Base-by-base conservation (phyloP, 2,888 invertebrate species). In the Rhamnusium bicolor region DNA sequence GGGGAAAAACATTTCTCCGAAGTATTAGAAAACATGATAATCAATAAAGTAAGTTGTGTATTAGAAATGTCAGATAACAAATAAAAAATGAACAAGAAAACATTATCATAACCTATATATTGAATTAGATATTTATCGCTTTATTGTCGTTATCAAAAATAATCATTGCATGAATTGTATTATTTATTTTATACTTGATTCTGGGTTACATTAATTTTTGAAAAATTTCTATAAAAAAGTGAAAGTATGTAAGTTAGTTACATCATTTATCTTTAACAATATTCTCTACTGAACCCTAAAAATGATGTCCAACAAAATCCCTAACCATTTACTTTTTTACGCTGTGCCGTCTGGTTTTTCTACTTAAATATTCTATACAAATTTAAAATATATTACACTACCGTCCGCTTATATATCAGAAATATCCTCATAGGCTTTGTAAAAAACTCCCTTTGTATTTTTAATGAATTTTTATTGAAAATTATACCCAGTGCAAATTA, bases 381-480 rank as follows among this genome's bases (percentile, higher is more conserved):
- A 58, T 58, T 29, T 58, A 58, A 58, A 58, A 29, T 58, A 58
- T 14, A 58, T 58, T 29, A 16, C 29, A 8, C 27, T 24, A 29
- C 29, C 58, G 16, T 32, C 27, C 27, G 29, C 5, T 32, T 16
- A 58, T 58, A 58, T 10, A 58, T 58, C 58, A 58, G 58, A 58
- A 2, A 58, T 32, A 32, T 16, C 32, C 58, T 7, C 16, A 58
- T 8, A 10, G 27, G 29, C 29, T 58, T 58, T 16, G 32, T 7
- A 58, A 32, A 58, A 32, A 32, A 29, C 29, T 16, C 58, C 29
- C 14, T 58, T 58, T 58, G 58, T 29, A 32, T 58, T 32, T 16
- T 58, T 58, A 32, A 58, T n/a, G 58, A 58, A 54, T 24, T 24
- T 54, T 54, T 54, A 54, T 58, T 56, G 56, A 56, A 56, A 56